Conservation (phyloP, 2,113 vertebrate genomes). For the Neomonachus schauinslandi region DNA sequence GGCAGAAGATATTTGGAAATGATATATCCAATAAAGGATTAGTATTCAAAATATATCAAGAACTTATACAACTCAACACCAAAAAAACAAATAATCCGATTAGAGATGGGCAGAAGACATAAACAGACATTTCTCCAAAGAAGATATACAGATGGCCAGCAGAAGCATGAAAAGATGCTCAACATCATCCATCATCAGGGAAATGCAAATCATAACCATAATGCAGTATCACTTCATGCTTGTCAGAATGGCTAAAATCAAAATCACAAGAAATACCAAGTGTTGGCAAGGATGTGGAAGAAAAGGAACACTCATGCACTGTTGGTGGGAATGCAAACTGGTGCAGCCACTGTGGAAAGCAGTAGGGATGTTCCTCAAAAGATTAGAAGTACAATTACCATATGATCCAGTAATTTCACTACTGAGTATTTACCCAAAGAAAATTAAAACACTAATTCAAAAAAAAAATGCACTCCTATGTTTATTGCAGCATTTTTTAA, state of each 20-base stretch:
- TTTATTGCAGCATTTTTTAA: not conserved
- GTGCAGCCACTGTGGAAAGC: not conserved
- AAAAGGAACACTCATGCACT: not conserved
- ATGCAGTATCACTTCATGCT: not conserved
- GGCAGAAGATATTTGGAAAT: not conserved
- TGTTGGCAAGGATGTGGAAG: not conserved
- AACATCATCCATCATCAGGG: not conserved
- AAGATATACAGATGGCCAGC: not conserved
- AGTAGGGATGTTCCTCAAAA: not conserved
- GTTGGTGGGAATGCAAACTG: not conserved
- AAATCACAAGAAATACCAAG: not conserved
- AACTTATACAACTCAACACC: not conserved
- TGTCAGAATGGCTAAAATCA: not conserved
- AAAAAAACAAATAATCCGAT: not conserved
- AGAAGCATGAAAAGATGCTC: not conserved
- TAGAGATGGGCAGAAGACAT: not conserved
- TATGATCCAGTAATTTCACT: not conserved
- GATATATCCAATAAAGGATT: not conserved
- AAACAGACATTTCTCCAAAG: not conserved
- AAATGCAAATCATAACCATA: not conserved
- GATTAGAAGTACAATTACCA: not conserved
- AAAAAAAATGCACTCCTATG: not conserved
- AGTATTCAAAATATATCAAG: not conserved
- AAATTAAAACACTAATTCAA: not conserved
- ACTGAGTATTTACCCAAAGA: not conserved